A percentile compares a stretch with the other conserved stretches of the same genome.
Evolutionary conservation across 1,140 invertebrate genomes (phyloP).

Genomic region (Amyelois transitella): DNA sequence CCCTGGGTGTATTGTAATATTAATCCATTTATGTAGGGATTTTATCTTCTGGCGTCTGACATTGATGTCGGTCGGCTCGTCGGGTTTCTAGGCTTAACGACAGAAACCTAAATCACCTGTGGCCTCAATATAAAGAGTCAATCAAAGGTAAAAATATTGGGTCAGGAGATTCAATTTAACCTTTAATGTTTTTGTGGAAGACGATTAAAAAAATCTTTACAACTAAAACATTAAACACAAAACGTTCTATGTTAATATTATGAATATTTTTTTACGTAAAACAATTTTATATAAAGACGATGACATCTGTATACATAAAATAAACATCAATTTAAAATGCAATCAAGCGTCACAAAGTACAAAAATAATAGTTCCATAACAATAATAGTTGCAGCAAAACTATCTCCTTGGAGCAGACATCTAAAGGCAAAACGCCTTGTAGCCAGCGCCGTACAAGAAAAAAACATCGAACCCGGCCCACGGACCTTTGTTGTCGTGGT

Average conservation of each 20-base stretch:
- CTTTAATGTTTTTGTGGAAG: too few species aligned
- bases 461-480: conserved; percentile 39
- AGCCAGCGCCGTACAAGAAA: conserved; percentile 48
- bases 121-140: conserved; percentile 4
- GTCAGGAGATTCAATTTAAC: too few species aligned
- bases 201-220: too few species aligned
- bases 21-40: not conserved
- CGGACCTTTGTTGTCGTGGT: conserved; percentile 70
- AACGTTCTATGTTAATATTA: too few species aligned
- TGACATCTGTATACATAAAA: too few species aligned
- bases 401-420: conserved; percentile 2
- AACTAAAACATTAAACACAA: too few species aligned
- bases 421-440: conserved; percentile 27
- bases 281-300: too few species aligned
- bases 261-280: too few species aligned
- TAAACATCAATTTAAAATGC: not conserved
- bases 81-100: not conserved
- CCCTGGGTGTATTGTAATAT: too few species aligned
- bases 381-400: not conserved
- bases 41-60: conserved; percentile 8
- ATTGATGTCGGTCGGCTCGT: conserved; percentile 20
- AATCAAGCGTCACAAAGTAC: not conserved
- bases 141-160: conserved; percentile 5
- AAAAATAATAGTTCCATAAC: not conserved
- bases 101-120: conserved; percentile 5